Evolutionary conservation across 2,113 vertebrate genomes (phyloP).

Genomic region (Otocyon megalotis): DNA sequence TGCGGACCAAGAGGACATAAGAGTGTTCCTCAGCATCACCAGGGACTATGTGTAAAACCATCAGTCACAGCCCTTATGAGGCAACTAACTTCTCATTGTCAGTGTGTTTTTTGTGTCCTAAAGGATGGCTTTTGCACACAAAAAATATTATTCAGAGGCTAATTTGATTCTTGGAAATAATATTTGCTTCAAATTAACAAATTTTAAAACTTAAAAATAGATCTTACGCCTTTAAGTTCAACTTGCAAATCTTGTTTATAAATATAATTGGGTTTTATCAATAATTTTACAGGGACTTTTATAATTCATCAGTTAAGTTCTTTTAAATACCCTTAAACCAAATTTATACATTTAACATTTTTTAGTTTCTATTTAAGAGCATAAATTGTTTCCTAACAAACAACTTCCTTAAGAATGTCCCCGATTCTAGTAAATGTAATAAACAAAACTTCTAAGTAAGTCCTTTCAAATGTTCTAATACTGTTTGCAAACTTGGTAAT

Average conservation of each 20-base stretch:
- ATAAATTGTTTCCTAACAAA: slow-evolving; percentile 27
- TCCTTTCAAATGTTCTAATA: slow-evolving; percentile 51
- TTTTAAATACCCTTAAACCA: slow-evolving; percentile 43
- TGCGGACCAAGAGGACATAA: slow-evolving; percentile 57
- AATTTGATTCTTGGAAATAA: slow-evolving; percentile 70
- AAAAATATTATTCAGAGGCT: slow-evolving; percentile 73
- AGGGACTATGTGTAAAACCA: slow-evolving; percentile 64
- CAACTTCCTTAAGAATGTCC: slow-evolving; percentile 49
- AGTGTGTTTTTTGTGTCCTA: slow-evolving; percentile 58
- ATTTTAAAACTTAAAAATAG: slow-evolving; percentile 62
- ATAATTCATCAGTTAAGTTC: neutral
- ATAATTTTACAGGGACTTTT: slow-evolving; percentile 3
- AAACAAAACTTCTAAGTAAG: slow-evolving; percentile 54
- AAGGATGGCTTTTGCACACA: slow-evolving; percentile 62
- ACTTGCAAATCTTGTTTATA: slow-evolving; percentile 55
- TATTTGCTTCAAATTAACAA: slow-evolving; percentile 60
- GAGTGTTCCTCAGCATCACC: slow-evolving; percentile 41
- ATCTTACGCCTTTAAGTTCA: slow-evolving; percentile 53
- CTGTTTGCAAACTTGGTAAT: slow-evolving; percentile 40
- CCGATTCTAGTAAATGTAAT: slow-evolving; percentile 49
- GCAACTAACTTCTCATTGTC: slow-evolving; percentile 67
- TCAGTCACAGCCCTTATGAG: slow-evolving; percentile 73
- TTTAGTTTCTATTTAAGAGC: slow-evolving; percentile 58
- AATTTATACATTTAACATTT: neutral
- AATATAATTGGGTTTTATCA: slow-evolving; percentile 48